These are phyloP conservation scores for Anser cygnoides DNA, from an alignment of 2,113 vertebrate genomes.

Conservation along the genomic window DNA sequence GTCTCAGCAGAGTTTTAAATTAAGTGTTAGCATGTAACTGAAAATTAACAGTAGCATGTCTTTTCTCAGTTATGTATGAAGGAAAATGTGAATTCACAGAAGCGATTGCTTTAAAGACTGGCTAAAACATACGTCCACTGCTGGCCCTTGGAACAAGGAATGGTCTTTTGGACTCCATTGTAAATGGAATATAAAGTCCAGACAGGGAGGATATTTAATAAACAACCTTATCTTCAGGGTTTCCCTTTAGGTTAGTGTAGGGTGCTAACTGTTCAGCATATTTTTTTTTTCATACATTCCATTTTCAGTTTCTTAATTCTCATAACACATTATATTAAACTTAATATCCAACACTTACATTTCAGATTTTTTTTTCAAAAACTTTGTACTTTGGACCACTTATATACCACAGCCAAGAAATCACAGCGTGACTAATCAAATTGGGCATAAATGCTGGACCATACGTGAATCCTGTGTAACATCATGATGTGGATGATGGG, in stretches of 20 bases:
- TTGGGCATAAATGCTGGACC: neutral
- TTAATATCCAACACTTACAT: neutral
- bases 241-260: neutral
- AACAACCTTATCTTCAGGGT: neutral
- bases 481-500: neutral
- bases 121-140: neutral
- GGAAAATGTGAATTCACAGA: neutral
- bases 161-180: neutral
- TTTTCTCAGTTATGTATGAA: neutral
- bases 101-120: neutral
- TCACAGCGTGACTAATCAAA: neutral
- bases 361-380: neutral
- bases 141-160: neutral
- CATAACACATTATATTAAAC: neutral
- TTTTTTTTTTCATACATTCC: neutral
- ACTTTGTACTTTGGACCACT: neutral
- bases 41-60: neutral
- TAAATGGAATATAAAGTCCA: neutral
- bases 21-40: neutral
- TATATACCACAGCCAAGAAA: neutral
- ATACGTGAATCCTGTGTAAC: neutral
- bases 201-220: neutral
- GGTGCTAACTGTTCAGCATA: neutral
- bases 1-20: neutral
- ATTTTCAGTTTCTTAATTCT: neutral